Percentiles rank a stretch among this genome's conserved stretches.
phyloP scores from a whole-genome alignment of 2,113 vertebrate genomes.

The Vanacampus margaritifer region DNA sequence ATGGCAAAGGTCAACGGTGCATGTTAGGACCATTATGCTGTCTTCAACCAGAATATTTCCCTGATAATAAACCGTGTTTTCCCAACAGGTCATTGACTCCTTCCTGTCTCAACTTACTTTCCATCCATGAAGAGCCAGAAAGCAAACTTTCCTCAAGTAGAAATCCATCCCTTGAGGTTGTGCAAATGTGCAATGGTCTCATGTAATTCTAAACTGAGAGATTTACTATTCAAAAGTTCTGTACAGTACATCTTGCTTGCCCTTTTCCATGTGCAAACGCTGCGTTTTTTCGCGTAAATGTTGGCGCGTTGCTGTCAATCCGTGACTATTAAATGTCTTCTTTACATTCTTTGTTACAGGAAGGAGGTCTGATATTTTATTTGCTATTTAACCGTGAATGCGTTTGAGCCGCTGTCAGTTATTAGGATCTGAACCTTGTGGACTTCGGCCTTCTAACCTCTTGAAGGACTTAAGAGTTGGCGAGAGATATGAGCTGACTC shows the following conservation, averaged over 20 bases:
- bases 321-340: constrained; percentile 20
- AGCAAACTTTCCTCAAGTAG: neutral
- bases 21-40: neutral
- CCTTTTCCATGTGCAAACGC: neutral
- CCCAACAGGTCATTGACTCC: constrained; percentile 78
- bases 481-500: constrained; percentile 30
- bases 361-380: neutral
- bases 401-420: neutral
- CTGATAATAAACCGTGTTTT: constrained; percentile 1
- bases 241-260: neutral
- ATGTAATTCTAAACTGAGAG: constrained; percentile 1
- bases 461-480: constrained; percentile 30
- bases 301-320: neutral
- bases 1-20: constrained; percentile 78
- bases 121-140: constrained; percentile 35
- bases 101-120: constrained; percentile 85
- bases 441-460: constrained; percentile 47
- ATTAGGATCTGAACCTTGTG: constrained; percentile 8
- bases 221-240: neutral
- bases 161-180: constrained; percentile 9
- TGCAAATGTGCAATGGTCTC: constrained; percentile 20
- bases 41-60: neutral
- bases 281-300: neutral
- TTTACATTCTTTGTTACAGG: neutral
- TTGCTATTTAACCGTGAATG: constrained; percentile 3